Base-by-base conservation (phyloP, 2,888 invertebrate species). In the Sarcophaga caerulescens region DNA sequence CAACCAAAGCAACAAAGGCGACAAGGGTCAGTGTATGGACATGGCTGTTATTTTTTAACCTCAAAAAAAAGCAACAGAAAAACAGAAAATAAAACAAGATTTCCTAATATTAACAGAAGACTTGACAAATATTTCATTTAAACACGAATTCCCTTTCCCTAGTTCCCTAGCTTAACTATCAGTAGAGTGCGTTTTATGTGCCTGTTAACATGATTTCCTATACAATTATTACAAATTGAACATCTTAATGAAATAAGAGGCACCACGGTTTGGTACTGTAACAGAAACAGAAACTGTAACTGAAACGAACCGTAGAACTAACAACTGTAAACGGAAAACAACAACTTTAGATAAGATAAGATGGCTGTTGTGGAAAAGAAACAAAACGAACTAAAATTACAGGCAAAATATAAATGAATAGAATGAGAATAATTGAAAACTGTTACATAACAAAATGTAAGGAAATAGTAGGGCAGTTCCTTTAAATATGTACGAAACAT, bases 111-210 rank as follows among this genome's bases (percentile, higher is more conserved):
- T 65, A 66, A 73, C 66, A 71, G 35, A 6, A 47, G 52, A 17
- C 44, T 57, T 11, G 71, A 79, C 71, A 84, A 76, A 71, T 80
- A 75, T 76, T 74, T 78, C 74, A 57, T 84, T 75, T 75, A 59
- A 62, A 63, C 81, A 81, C 81, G 81, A 81, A 80, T 4, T 60
- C 19, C n/a, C 21, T 8, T n/a, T 1, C 60, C n/a, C 60, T 19
- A n/a, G n/a, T 17, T 60, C 8, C 11, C 21, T 10, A 11, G 60
- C 11, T 3, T n/a, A n/a, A n/a, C 10, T 1, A 14, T 52, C 17
- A 52, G 12, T 52, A 52, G 52, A 17, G 52, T 52, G 17, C 52
- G 14, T 14, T 52, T 52, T 14, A 12, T 14, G 52, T 17, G 12
- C 52, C 12, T 52, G 52, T 52, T 52, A 52, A 52, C 52, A 52